A percentile compares a stretch with the other conserved stretches of the same genome.
phyloP scores from a whole-genome alignment of 2,888 invertebrate genomes.

The Rhorus exstirpatorius region DNA sequence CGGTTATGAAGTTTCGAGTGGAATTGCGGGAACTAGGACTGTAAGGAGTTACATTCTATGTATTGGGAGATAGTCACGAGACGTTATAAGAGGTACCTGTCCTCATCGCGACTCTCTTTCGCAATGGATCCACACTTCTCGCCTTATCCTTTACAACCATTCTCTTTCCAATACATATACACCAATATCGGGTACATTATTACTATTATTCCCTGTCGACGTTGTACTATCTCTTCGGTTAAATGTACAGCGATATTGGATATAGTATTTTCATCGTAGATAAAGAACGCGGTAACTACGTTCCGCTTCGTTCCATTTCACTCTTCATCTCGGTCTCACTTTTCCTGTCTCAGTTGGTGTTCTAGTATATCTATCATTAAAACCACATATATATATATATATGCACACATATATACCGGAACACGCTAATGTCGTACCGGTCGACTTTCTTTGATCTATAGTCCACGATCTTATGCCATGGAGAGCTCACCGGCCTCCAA shows the following conservation, averaged over 20 bases:
- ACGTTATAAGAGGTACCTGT: constrained; percentile 62
- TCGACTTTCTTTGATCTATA: constrained; percentile 62
- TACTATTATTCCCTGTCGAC: constrained; percentile 29
- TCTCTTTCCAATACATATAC: constrained; percentile 52
- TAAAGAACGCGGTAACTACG: constrained; percentile 27
- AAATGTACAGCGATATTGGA: not conserved
- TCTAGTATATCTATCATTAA: constrained; percentile 12
- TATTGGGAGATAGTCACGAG: constrained; percentile 35
- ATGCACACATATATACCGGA: not conserved
- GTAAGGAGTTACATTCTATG: not conserved
- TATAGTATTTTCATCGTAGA: constrained; percentile 15
- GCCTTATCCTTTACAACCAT: constrained; percentile 44
- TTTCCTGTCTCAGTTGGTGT: constrained; percentile 17
- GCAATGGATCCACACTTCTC: constrained; percentile 65
- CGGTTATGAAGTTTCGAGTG: not conserved
- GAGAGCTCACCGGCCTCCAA: constrained; percentile 18
- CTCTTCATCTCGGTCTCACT: constrained; percentile 67
- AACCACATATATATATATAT: constrained; percentile 17
- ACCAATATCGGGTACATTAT: constrained; percentile 1
- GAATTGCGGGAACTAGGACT: too few species aligned
- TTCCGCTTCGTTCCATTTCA: constrained; percentile 69
- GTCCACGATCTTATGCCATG: constrained; percentile 22
- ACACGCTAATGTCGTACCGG: constrained; percentile 43
- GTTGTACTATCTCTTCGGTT: not conserved
- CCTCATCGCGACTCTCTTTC: constrained; percentile 55